Base-by-base conservation (phyloP, 1,140 invertebrate species). In the Psix sp. region DNA sequence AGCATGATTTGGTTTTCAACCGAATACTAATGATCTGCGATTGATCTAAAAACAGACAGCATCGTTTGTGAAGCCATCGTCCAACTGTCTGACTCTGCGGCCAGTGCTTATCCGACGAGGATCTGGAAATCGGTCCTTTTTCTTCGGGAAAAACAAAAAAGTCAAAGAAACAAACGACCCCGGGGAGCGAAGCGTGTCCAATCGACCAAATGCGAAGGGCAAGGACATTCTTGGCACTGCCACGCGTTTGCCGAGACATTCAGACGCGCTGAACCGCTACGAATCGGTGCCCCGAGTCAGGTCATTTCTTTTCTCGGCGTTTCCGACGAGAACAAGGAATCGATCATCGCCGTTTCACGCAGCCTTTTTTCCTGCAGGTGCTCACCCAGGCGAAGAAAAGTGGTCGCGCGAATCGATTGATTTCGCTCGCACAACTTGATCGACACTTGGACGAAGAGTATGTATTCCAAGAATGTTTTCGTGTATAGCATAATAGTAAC, bases 231-330 rank as follows among this genome's bases (percentile, higher is more conserved):
- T 13, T 56, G 16, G 35, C 10, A 26, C 11, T 42, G 63, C 63
- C 63, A 67, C 63, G 63, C 63, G 52, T 68, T 68, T 49, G 10
- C 54, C 65, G 65, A 59, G 52, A 68, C 65, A 59, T 59, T 59
- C 11, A 38, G 54, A 54, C 65, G 65, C 54, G 45, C 31, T 51
- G 54, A 59, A 68, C 54, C 65, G 54, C 46, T 59, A 45, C 65
- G 46, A 59, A 59, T 68, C 46, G 38, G 38, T 54, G 38, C 11
- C 38, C 29, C 15, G 20, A 39, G 42, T 52, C 52, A 38, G 46
- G 45, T 59, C 54, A 59, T 38, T 68, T 68, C 26, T 59, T 39
- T 68, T 38, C 46, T 45, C 39, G 26, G 46, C 31, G n/a, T 59
- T 59, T 68, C 65, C 65, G 45, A 18, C 21, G 52, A 42, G 35